Percentiles rank a stretch among this genome's conserved stretches.
Evolutionary conservation across 2,113 vertebrate genomes (phyloP).

Genomic region (Mobula birostris): DNA sequence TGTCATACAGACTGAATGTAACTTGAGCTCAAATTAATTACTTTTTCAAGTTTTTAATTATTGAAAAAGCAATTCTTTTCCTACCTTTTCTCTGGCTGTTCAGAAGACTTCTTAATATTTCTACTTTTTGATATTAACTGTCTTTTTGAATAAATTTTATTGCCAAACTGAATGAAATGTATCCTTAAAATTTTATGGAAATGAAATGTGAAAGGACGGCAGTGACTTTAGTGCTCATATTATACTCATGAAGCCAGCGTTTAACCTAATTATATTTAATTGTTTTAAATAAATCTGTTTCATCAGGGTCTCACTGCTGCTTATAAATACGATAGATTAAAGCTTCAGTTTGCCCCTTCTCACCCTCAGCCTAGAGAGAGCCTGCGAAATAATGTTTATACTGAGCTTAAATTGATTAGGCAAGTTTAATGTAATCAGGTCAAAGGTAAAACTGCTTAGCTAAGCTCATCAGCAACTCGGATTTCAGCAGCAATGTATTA

Average conservation of each 20-base stretch:
- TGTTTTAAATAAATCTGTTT: background rate
- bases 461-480: slow-evolving; percentile 73
- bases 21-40: background rate
- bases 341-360: slow-evolving; percentile 66
- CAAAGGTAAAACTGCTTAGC: slow-evolving; percentile 83
- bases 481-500: slow-evolving; percentile 72
- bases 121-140: background rate
- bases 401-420: slow-evolving; percentile 78
- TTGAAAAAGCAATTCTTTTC: background rate
- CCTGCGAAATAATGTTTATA: slow-evolving; percentile 75
- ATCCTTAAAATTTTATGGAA: background rate
- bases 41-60: background rate
- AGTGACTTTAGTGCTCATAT: background rate
- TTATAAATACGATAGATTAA: slow-evolving; percentile 68
- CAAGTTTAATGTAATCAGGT: slow-evolving; percentile 73
- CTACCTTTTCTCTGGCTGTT: background rate
- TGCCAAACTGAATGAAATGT: background rate
- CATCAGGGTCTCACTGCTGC: slow-evolving; percentile 54
- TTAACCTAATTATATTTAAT: slow-evolving; percentile 10
- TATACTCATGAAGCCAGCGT: background rate
- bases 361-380: slow-evolving; percentile 65
- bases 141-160: background rate
- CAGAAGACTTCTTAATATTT: background rate
- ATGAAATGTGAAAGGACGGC: background rate
- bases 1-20: background rate